Evolutionary conservation across 2,113 vertebrate genomes (phyloP).

Genomic region (Lepisosteus oculatus): DNA sequence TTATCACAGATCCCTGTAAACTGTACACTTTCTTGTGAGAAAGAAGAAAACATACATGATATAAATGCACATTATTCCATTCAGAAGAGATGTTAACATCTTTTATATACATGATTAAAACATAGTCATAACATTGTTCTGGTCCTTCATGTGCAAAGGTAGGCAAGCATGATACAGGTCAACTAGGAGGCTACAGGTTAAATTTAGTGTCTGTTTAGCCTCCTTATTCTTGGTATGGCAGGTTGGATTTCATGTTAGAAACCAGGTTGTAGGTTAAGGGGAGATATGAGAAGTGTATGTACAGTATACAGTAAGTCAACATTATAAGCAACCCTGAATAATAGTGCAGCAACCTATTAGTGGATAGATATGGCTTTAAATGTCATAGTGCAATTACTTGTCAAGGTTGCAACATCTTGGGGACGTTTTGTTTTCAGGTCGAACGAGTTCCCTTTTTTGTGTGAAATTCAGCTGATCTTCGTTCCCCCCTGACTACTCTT

Average conservation of each 20-base stretch:
- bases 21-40: neutral
- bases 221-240: neutral
- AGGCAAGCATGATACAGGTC: conserved; percentile 1
- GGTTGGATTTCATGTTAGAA: conserved; percentile 10
- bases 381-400: conserved; percentile 1
- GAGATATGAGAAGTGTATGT: neutral
- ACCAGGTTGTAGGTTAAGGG: neutral
- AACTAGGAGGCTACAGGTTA: neutral
- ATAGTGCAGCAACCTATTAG: neutral
- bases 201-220: neutral
- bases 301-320: neutral
- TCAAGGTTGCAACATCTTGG: neutral
- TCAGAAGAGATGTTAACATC: neutral
- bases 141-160: neutral
- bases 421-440: too few relatives aligned
- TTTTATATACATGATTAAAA: conserved; percentile 8
- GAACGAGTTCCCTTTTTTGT: too few relatives aligned
- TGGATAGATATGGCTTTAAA: conserved; percentile 1
- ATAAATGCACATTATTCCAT: conserved; percentile 13
- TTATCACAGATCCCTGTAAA: neutral
- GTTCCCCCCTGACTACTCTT: too few relatives aligned
- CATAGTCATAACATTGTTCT: neutral
- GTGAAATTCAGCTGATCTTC: too few relatives aligned
- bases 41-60: conserved; percentile 3
- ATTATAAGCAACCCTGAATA: neutral